Conservation (phyloP, 2,113 vertebrate species). For the Gymnobelideus leadbeateri region DNA sequence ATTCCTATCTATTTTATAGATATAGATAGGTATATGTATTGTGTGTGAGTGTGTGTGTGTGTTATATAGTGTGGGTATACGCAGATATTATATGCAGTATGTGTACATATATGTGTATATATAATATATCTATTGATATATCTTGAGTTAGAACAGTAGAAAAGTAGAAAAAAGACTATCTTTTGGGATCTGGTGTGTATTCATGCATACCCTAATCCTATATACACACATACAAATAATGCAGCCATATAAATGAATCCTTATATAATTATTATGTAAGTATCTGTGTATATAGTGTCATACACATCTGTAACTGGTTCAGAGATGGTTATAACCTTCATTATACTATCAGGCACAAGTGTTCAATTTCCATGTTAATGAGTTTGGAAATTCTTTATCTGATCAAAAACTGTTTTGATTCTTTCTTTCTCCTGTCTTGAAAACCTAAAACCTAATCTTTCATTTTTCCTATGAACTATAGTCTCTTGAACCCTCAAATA, state of each 20-base stretch:
- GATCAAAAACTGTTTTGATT: neutral
- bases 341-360: neutral
- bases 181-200: neutral
- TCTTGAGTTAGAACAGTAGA: neutral
- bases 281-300: neutral
- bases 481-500: neutral
- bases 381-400: neutral
- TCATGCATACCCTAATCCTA: no score
- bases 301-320: neutral
- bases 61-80: no score
- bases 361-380: neutral
- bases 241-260: neutral
- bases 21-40: neutral
- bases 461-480: neutral
- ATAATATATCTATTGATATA: neutral
- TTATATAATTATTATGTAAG: neutral
- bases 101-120: neutral
- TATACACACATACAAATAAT: neutral
- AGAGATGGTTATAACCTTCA: neutral
- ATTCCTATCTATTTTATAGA: neutral
- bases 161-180: neutral
- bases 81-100: neutral
- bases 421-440: neutral
- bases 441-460: neutral
- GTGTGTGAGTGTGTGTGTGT: neutral